Conservation (phyloP, 2,888 invertebrate genomes). For the Idaea dimidiata region DNA sequence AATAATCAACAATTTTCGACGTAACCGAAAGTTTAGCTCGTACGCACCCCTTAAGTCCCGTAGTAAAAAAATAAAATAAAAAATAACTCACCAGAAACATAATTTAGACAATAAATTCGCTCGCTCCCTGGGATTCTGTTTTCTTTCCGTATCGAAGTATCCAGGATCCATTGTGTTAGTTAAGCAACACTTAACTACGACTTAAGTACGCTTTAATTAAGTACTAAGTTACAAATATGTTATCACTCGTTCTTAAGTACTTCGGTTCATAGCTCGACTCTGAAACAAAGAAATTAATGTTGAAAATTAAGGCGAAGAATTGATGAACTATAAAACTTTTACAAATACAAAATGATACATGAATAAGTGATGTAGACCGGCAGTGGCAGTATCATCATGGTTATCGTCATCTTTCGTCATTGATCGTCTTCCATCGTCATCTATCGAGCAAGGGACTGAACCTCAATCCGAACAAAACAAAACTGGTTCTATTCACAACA, state of each 20-base stretch:
- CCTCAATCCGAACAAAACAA: too few relatives aligned
- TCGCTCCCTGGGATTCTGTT: slow-evolving; percentile 83
- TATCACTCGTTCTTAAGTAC: slow-evolving; percentile 10
- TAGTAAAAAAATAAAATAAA: too few relatives aligned
- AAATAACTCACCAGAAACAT: slow-evolving; percentile 83
- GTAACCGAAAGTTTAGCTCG: background rate
- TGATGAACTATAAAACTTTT: too few relatives aligned
- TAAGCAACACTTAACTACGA: slow-evolving; percentile 9
- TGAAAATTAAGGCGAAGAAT: too few relatives aligned
- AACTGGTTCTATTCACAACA: too few relatives aligned
- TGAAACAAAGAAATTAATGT: slow-evolving; percentile 14
- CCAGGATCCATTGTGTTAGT: slow-evolving; percentile 72
- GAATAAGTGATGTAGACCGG: too few relatives aligned
- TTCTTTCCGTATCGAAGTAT: slow-evolving; percentile 70
- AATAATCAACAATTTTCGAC: background rate
- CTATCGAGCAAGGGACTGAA: too few relatives aligned
- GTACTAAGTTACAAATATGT: slow-evolving; percentile 12
- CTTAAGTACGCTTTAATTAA: slow-evolving; percentile 17
- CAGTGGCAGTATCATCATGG: too few relatives aligned
- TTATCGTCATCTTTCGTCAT: too few relatives aligned
- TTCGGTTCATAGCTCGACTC: slow-evolving; percentile 8
- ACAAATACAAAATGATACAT: too few relatives aligned
- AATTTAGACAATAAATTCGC: slow-evolving; percentile 83
- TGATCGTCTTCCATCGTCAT: too few relatives aligned
- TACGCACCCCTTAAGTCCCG: too few relatives aligned